A percentile compares a stretch with the other conserved stretches of the same genome.
Evolutionary conservation across 1,140 invertebrate genomes (phyloP).

Genomic region (Mizuhopecten yessoensis): DNA sequence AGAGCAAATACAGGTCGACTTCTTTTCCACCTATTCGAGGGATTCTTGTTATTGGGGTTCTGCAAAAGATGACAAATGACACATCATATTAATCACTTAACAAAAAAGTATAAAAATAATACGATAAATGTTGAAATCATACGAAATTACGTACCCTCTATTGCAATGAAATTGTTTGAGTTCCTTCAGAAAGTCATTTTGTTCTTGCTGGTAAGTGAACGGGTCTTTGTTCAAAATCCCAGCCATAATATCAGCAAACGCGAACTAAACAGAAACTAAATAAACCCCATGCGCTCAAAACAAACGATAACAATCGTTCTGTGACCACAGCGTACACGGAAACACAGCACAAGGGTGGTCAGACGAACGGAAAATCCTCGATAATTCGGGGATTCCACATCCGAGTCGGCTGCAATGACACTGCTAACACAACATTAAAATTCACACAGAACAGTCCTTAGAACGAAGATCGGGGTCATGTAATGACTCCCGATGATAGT

Average conservation of each 20-base stretch:
- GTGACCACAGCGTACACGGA: slow-evolving; percentile 56
- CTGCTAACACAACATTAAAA: slow-evolving; percentile 66
- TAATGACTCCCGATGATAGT: slow-evolving; percentile 61
- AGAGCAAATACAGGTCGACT: slow-evolving; percentile 95
- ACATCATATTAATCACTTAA: slow-evolving; percentile 43
- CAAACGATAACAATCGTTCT: slow-evolving; percentile 53
- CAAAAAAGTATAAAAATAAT: background rate
- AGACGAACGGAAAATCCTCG: slow-evolving; percentile 79
- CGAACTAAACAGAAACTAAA: slow-evolving; percentile 59
- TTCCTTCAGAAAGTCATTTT: slow-evolving; percentile 90
- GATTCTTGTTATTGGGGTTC: slow-evolving; percentile 89
- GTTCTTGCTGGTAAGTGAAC: slow-evolving; percentile 88
- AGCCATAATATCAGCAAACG: slow-evolving; percentile 85
- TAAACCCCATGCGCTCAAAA: slow-evolving; percentile 63
- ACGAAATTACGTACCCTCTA: slow-evolving; percentile 69
- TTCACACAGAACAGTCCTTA: slow-evolving; percentile 64
- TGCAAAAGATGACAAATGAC: slow-evolving; percentile 82
- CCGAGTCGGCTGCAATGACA: slow-evolving; percentile 70
- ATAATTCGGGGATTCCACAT: slow-evolving; percentile 79
- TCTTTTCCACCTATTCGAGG: slow-evolving; percentile 94
- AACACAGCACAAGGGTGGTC: slow-evolving; percentile 73
- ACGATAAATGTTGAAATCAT: background rate
- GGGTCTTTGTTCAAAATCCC: slow-evolving; percentile 89
- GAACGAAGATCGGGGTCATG: slow-evolving; percentile 65
- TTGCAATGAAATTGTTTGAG: slow-evolving; percentile 92